These are phyloP conservation scores for Ceyx cyanopectus DNA, from an alignment of 2,113 vertebrate genomes.

Conservation along the genomic window DNA sequence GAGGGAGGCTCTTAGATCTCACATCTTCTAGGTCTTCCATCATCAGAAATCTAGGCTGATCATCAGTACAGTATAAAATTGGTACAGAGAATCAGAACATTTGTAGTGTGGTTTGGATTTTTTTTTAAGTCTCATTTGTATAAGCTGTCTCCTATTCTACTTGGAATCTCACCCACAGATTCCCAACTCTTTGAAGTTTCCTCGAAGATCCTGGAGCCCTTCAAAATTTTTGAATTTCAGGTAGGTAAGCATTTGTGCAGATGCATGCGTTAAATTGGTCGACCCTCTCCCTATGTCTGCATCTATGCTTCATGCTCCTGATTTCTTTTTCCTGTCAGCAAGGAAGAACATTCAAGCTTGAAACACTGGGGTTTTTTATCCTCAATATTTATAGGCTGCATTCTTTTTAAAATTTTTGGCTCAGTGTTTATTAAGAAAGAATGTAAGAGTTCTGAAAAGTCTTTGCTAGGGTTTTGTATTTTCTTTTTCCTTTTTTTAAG, in stretches of 20 bases:
- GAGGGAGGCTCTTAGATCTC: background rate
- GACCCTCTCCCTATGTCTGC: slow-evolving; percentile 75
- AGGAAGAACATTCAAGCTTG: slow-evolving; percentile 18
- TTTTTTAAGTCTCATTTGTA: slow-evolving; percentile 37
- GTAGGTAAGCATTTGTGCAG: slow-evolving; percentile 73
- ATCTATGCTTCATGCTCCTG: slow-evolving; percentile 72
- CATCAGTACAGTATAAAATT: background rate
- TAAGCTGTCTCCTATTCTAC: slow-evolving; percentile 70
- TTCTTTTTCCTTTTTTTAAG: background rate
- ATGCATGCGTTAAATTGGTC: slow-evolving; percentile 76
- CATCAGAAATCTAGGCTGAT: background rate
- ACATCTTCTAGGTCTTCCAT: background rate
- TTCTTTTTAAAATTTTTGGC: slow-evolving; percentile 7
- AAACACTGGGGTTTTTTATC: background rate
- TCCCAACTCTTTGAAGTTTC: slow-evolving; percentile 74
- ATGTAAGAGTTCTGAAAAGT: background rate
- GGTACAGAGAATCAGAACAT: background rate
- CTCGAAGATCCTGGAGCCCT: slow-evolving; percentile 73
- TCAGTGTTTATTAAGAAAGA: background rate
- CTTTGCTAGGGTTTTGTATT: background rate
- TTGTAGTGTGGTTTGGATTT: background rate
- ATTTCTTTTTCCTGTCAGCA: slow-evolving; percentile 46
- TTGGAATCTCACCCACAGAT: slow-evolving; percentile 75
- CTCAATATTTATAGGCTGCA: background rate
- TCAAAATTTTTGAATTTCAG: slow-evolving; percentile 77